These are phyloP conservation scores for Anastrepha obliqua DNA, from an alignment of 1,140 invertebrate species.

Conservation along the genomic window DNA sequence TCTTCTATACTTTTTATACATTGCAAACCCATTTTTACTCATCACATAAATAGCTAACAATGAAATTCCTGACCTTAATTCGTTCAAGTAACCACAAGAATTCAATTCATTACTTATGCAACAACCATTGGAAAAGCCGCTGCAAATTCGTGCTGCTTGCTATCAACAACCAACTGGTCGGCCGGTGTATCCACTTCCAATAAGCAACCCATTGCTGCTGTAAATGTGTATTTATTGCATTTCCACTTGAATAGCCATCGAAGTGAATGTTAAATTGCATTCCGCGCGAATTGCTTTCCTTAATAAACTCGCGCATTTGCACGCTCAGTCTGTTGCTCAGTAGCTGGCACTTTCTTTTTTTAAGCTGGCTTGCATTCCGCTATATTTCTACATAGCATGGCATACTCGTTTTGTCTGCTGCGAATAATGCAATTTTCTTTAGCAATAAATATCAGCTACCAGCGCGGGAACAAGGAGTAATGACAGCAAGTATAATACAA, in stretches of 20 bases:
- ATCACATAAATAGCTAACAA: neutral
- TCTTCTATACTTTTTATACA: too few relatives aligned
- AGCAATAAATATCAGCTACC: conserved; percentile 2
- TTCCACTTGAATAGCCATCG: conserved; percentile 16
- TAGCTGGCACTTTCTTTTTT: neutral
- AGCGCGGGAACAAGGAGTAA: neutral
- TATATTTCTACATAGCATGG: neutral
- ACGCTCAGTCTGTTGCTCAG: neutral
- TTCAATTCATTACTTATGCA: too few relatives aligned
- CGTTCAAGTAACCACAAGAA: too few relatives aligned
- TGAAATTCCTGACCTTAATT: too few relatives aligned
- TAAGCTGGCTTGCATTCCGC: neutral
- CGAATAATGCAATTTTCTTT: conserved; percentile 10
- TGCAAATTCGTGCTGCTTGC: too few relatives aligned
- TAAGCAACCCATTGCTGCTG: neutral
- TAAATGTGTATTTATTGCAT: conserved; percentile 28
- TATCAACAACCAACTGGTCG: too few relatives aligned
- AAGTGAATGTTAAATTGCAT: conserved; percentile 32
- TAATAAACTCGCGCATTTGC: conserved; percentile 7
- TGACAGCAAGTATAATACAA: neutral
- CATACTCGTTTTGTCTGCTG: neutral
- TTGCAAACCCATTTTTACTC: neutral
- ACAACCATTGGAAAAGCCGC: too few relatives aligned
- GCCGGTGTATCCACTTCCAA: too few relatives aligned
- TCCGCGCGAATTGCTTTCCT: neutral